Evolutionary conservation across 2,888 invertebrate species (phyloP), one percentile per base, ranked within the genome.

Genomic region (Zaprionus obscuricornis): DNA sequence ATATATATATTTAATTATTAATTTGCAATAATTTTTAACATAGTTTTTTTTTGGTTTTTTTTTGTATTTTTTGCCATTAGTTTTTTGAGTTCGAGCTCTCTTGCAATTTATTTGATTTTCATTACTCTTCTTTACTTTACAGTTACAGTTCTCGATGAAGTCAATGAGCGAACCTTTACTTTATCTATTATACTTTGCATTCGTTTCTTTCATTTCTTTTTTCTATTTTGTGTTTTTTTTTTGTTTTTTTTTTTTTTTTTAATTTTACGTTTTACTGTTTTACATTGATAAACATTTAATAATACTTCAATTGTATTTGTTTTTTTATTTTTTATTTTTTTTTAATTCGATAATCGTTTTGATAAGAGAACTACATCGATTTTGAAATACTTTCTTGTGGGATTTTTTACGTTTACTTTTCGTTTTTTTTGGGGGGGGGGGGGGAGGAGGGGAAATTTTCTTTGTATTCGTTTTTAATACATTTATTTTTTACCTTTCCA

Each of bases 291-390:
- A 42, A 56, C 63, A 46, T 56, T 59, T 39, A 24, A 55, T 55
- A 68, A 77, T 59, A 77, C 50, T 59, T 56, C 7, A 56, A 58
- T 62, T 56, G 13, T 20, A 27, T 24, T 37, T 8, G 34, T 39
- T 67, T 29, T 31, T 37, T 24, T 27, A 20, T 17, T 29, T 31
- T 40, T 29, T 34, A 8, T 26, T 36, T 33, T 54, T 40, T 36
- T 18, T 27, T 52, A 29, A 13, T 20, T 42, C 37, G 20, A 26
- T 46, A 47, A 26, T 45, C 22, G 24, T 34, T 59, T 18, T 18
- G 22, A 22, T 22, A 22, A 22, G 7, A 22, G 22, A 22, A 4
- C 7, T 7, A 6, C 7, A 7, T 22, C 11, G 6, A 22, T 40
- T 2, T 24, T 13, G 2, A 1, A 3, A 8, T 20, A 39, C 26